Base-by-base conservation (phyloP, 2,888 invertebrate species). In the Galerucella nymphaeae region DNA sequence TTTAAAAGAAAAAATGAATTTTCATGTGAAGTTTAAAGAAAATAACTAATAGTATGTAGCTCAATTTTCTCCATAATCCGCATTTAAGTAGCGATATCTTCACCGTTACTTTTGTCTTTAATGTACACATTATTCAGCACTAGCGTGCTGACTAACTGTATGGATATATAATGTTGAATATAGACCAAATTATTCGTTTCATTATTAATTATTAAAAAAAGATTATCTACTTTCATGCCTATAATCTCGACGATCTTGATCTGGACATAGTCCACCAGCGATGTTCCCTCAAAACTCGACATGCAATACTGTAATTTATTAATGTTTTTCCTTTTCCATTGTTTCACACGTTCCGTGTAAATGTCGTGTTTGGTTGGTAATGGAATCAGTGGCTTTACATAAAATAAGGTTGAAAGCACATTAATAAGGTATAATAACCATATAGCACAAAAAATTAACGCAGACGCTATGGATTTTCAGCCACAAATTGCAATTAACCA, bases 241-340 rank as follows among this genome's bases (percentile, higher is more conserved):
- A 69, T 72, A 59, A 65, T 30, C 58, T 62, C 30, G 69, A 53
- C 45, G 69, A 72, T 72, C 42, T 23, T 48, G 58, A 72, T 72
- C 72, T 59, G 58, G 53, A 42, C 72, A 41, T 16, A 61, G 72
- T 69, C 72, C 72, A 72, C 59, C 55, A 38, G 53, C 69, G 69
- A 61, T 69, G 69, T 72, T 63, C 64, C 70, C 38, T n/a, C 63
- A 14, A 23, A 70, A 38, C 63, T 41, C 20, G 55, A 57, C 70
- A 70, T 70, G 70, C 70, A 57, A 70, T 70, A 70, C 63, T 16
- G 63, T 70, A 63, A 70, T 70, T 70, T 63, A 57, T 70, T 70
- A 70, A 53, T 61, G 63, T 70, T 70, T 64, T 53, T 55, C 8
- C 62, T 30, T 69, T 23, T 16, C 57, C 30, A 70, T 70, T 70